phyloP scores from a whole-genome alignment of 2,888 invertebrate genomes.

The Caenorhabditis wallacei region DNA sequence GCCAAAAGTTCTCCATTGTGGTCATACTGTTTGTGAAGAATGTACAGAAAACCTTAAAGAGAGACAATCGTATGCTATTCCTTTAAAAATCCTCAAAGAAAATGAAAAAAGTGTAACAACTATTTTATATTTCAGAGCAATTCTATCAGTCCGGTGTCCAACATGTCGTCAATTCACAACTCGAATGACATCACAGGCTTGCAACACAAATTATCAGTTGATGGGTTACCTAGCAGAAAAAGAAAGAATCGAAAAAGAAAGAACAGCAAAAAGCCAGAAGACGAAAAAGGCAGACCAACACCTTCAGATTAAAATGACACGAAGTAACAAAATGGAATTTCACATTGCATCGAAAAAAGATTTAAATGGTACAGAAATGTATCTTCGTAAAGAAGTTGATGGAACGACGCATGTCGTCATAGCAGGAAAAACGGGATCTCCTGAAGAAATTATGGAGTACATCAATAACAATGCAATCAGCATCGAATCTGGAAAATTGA shows the following conservation, averaged over 20 bases:
- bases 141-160: slow-evolving; percentile 36
- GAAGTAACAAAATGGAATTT: slow-evolving; percentile 32
- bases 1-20: slow-evolving; percentile 45
- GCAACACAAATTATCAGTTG: slow-evolving; percentile 45
- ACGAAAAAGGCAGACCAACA: slow-evolving; percentile 2
- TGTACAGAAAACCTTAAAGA: slow-evolving; percentile 21
- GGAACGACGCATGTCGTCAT: slow-evolving; percentile 32
- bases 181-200: not conserved
- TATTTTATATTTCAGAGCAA: slow-evolving; percentile 1
- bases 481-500: slow-evolving; percentile 29
- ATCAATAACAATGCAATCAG: slow-evolving; percentile 32
- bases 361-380: slow-evolving; percentile 27
- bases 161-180: slow-evolving; percentile 34
- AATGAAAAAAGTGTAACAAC: too few relatives aligned
- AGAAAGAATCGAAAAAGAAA: slow-evolving; percentile 23
- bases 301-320: slow-evolving; percentile 18
- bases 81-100: not conserved
- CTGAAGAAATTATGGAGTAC: slow-evolving; percentile 31
- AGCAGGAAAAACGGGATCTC: slow-evolving; percentile 34
- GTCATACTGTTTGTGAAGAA: slow-evolving; percentile 45
- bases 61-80: not conserved
- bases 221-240: slow-evolving; percentile 47
- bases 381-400: slow-evolving; percentile 30
- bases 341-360: slow-evolving; percentile 47
- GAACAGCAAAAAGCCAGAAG: slow-evolving; percentile 2